These are phyloP conservation scores for Aleiodes sp. DNA, from an alignment of 1,140 invertebrate species.

Conservation along the genomic window DNA sequence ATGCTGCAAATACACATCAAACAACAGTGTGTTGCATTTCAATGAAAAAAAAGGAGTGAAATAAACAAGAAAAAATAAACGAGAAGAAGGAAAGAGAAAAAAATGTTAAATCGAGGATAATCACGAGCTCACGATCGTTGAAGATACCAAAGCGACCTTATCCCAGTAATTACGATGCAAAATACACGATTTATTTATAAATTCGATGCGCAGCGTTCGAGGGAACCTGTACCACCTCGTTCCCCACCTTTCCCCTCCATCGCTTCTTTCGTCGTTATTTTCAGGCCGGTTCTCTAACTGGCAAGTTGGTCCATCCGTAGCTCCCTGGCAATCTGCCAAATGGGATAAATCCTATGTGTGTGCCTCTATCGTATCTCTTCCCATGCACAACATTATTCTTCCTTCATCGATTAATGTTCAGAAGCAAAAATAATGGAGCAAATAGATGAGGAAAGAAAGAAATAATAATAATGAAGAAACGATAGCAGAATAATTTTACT, in stretches of 20 bases:
- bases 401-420: background rate
- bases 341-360: constrained; percentile 43
- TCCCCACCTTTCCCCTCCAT: background rate
- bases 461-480: no score
- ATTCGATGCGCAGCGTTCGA: constrained; percentile 2
- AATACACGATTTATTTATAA: constrained; percentile 31
- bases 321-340: constrained; percentile 47
- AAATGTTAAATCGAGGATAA: constrained; percentile 28
- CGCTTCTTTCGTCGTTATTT: constrained; percentile 43
- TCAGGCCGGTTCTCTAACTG: constrained; percentile 37
- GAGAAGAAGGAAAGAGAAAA: constrained; percentile 11
- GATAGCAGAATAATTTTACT: no score
- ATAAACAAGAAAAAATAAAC: background rate
- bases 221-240: background rate
- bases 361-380: background rate
- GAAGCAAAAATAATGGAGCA: no score
- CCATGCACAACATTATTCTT: background rate
- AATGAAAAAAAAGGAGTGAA: background rate
- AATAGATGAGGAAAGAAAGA: no score
- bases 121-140: constrained; percentile 16
- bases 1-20: background rate
- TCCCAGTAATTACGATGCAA: constrained; percentile 32
- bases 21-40: background rate
- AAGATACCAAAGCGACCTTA: constrained; percentile 24
- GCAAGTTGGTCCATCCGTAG: constrained; percentile 41